These are phyloP conservation scores for Scalopus aquaticus DNA, from an alignment of 2,113 vertebrate genomes.

Conservation along the genomic window DNA sequence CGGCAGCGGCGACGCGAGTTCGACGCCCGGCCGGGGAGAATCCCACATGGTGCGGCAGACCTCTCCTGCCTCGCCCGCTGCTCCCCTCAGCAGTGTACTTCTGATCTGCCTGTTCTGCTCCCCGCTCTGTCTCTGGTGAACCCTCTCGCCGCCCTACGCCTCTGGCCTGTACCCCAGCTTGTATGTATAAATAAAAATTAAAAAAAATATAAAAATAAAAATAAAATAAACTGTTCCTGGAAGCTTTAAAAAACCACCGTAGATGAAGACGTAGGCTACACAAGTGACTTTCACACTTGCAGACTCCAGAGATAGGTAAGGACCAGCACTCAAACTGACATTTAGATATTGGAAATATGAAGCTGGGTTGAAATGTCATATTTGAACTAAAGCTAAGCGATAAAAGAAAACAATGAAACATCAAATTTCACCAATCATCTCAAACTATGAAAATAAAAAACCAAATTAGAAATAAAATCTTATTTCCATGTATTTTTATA, in stretches of 20 bases:
- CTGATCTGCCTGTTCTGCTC: no score
- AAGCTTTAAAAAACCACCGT: not conserved
- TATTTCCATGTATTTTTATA: not conserved
- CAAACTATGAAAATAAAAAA: not conserved
- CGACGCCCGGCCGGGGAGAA: no score
- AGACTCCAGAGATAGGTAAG: not conserved
- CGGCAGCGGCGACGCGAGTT: no score
- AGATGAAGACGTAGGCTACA: not conserved
- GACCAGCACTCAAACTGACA: not conserved
- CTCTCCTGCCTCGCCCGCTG: no score
- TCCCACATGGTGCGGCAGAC: no score
- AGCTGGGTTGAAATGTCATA: not conserved
- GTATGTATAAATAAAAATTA: no score
- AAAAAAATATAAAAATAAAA: no score
- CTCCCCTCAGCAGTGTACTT: no score
- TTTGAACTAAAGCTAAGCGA: not conserved
- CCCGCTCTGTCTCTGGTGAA: no score
- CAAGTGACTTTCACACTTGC: not conserved
- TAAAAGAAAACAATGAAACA: not conserved
- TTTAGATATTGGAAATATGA: not conserved
- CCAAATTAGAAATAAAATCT: constrained; percentile 26
- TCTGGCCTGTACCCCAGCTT: no score
- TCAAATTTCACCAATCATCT: not conserved
- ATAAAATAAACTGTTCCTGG: not conserved
- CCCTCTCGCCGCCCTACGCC: no score